These are phyloP conservation scores for Trissoscelio sp. DNA, from an alignment of 2,888 invertebrate species.

Conservation along the genomic window DNA sequence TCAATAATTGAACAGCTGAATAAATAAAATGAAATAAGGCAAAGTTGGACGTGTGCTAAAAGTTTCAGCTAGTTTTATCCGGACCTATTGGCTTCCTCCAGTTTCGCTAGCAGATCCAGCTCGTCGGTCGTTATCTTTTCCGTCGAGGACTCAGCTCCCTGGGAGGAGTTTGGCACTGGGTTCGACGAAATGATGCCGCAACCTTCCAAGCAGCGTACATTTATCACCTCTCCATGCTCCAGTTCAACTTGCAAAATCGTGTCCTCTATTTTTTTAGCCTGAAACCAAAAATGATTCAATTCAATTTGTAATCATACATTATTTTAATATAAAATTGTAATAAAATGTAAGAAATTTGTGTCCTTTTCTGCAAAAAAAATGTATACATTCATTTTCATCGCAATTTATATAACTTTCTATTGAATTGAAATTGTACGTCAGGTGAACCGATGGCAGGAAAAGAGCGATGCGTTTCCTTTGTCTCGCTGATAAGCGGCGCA, in stretches of 20 bases:
- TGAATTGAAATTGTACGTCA: conserved; percentile 15
- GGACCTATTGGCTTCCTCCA: conserved; percentile 96
- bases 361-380: no score
- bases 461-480: conserved; percentile 38
- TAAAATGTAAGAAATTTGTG: no score
- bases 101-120: conserved; percentile 95
- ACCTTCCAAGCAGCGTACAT: conserved; percentile 74
- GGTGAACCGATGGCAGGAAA: conserved; percentile 28
- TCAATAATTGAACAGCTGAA: no score
- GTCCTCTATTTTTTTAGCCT: no score
- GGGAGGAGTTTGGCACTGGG: conserved; percentile 27
- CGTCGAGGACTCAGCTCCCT: conserved; percentile 35
- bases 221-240: conserved; percentile 80
- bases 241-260: no score
- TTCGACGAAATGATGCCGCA: conserved; percentile 56
- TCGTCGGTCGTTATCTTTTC: conserved; percentile 87
- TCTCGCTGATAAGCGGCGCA: conserved; percentile 28
- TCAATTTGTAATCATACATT: no score
- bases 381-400: not conserved
- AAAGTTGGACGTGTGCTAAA: no score
- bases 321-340: no score
- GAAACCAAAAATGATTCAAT: no score
- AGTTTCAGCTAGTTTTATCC: no score
- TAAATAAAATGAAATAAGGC: no score
- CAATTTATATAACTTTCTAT: conserved; percentile 26